A percentile compares a stretch with the other conserved stretches of the same genome.
Conservation (phyloP, 2,797 vertebrate genomes). For the Xiphorhynchus erythropygius region DNA sequence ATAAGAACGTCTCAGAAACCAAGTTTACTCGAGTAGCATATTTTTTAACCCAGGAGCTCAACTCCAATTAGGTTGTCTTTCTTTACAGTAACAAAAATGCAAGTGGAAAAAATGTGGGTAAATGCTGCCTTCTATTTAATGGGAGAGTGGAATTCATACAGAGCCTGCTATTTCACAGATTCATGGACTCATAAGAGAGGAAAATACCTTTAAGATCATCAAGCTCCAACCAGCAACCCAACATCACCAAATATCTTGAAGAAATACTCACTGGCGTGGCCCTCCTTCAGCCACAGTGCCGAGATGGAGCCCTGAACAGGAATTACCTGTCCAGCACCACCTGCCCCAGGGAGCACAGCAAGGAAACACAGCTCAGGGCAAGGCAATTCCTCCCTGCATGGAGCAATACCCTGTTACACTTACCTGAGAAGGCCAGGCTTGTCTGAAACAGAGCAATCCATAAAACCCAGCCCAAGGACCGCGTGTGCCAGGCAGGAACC, state of each 20-base stretch:
- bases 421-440: background rate
- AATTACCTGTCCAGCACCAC: background rate
- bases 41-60: background rate
- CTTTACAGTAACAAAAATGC: background rate
- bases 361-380: background rate
- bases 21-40: background rate
- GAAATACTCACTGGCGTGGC: rapidly evolving
- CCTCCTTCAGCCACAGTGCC: rapidly evolving
- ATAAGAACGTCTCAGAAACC: background rate
- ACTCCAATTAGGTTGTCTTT: background rate
- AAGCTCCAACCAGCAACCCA: background rate
- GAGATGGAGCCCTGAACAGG: background rate
- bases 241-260: background rate
- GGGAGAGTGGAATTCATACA: background rate
- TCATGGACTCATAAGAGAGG: background rate
- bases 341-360: background rate
- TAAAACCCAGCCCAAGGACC: background rate
- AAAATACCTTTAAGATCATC: background rate
- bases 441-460: background rate
- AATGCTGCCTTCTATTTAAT: background rate
- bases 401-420: background rate
- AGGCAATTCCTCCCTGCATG: background rate
- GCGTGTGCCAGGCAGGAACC: background rate
- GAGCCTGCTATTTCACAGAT: background rate
- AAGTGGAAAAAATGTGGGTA: background rate